Base-by-base conservation (phyloP, 2,888 invertebrate genomes). In the Agonopterix subpropinquella region DNA sequence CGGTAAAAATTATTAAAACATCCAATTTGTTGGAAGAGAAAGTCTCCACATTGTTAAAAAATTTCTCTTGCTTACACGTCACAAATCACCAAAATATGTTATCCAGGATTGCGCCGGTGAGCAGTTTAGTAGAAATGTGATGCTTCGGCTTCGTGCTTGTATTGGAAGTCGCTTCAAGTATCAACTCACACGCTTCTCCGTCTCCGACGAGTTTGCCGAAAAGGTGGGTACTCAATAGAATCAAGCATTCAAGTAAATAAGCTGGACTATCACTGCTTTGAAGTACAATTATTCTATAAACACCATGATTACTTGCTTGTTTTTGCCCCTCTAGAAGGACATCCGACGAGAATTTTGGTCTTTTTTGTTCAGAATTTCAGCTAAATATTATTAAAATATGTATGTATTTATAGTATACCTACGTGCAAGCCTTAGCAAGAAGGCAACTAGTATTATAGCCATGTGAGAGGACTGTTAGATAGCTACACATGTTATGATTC, bases 1-100 rank as follows among this genome's bases (percentile, higher is more conserved):
- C 28, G 28, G 28, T 28, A 28, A 28, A 28, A 28, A 28, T 28
- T 5, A 28, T 5, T 28, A 28, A 28, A 28, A 5, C 28, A 10
- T 43, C 43, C 11, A 1, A 11, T 10, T 10, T 43, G 9, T 41
- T 41, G 7, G 18, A 11, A 43, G 59, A 54, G 57, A 58, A 58
- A 59, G 61, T 51, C 47, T 45, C 48, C 46, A 43, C 48, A 56
- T 54, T 61, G 57, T 57, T 60, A 56, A 54, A 62, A 57, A 52
- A 78, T 79, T 80, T 81, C 77, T 74, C 77, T 73, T 73, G 68
- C 72, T 70, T 73, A 77, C 77, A 65, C 77, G 73, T 73, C 75
- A 72, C 53, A 53, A 13, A n/a, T n/a, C 39, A 39, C 39, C 39
- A 39, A 39, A 39, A 9, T n/a, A n/a, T 9, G n/a, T 39, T 9